A percentile compares a stretch with the other conserved stretches of the same genome.
Conservation (phyloP, 2,888 invertebrate species). For the Beris morrisii region DNA sequence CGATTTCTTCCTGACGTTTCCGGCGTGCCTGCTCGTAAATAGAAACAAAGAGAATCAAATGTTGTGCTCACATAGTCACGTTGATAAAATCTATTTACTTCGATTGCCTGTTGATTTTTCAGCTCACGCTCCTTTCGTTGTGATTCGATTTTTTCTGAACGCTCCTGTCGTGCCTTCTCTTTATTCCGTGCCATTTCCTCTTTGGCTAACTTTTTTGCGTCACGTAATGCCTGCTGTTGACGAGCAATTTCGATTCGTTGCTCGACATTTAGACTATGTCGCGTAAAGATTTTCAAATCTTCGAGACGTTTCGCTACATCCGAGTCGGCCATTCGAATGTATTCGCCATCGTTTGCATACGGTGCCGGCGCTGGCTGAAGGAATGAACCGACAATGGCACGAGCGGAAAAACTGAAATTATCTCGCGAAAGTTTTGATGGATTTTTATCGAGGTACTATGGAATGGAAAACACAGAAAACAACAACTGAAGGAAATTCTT, state of each 20-base stretch:
- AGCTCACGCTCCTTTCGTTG: slow-evolving; percentile 79
- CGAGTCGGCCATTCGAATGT: slow-evolving; percentile 74
- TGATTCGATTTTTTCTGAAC: slow-evolving; percentile 80
- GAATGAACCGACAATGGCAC: slow-evolving; percentile 88
- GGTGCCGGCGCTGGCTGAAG: slow-evolving; percentile 73
- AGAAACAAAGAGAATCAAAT: neutral
- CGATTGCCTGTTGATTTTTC: slow-evolving; percentile 81
- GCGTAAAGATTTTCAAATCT: slow-evolving; percentile 66
- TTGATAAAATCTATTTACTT: slow-evolving; percentile 64
- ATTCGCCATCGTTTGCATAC: slow-evolving; percentile 68
- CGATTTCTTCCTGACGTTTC: slow-evolving; percentile 82
- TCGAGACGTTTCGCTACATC: slow-evolving; percentile 78
- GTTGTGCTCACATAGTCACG: neutral
- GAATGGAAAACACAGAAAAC: slow-evolving; percentile 1
- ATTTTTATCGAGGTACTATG: slow-evolving; percentile 76
- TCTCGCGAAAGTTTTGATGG: slow-evolving; percentile 72
- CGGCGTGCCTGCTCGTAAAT: slow-evolving; percentile 70
- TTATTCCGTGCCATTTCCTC: slow-evolving; percentile 63
- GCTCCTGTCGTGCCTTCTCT: slow-evolving; percentile 64
- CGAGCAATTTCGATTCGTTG: slow-evolving; percentile 74
- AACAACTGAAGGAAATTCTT: neutral
- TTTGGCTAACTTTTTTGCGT: slow-evolving; percentile 73
- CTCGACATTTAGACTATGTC: slow-evolving; percentile 70
- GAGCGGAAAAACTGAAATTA: slow-evolving; percentile 91
- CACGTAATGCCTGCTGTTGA: slow-evolving; percentile 71